Conservation (phyloP, 2,113 vertebrate species). For the Otolemur garnettii region DNA sequence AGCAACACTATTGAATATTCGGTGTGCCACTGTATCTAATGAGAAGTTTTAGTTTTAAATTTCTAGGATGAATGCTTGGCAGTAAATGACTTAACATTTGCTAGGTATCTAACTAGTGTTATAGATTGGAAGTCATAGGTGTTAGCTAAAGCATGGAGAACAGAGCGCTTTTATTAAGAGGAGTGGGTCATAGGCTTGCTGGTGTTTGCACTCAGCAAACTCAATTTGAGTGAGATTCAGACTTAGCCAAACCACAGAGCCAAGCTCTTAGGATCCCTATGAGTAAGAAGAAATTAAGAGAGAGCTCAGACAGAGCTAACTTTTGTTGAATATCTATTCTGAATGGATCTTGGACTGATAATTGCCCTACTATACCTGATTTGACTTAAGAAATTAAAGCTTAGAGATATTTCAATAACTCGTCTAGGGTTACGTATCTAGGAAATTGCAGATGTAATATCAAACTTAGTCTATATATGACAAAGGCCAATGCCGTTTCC, state of each 20-base stretch:
- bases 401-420: conserved; percentile 18
- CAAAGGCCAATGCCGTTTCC: not conserved
- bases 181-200: not conserved
- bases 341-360: not conserved
- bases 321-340: not conserved
- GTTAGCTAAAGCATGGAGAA: not conserved
- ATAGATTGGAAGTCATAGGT: not conserved
- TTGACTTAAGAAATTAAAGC: not conserved
- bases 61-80: not conserved
- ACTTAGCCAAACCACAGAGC: not conserved
- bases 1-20: not conserved
- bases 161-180: not conserved
- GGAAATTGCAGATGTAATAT: not conserved
- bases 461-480: not conserved
- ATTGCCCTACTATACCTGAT: not conserved
- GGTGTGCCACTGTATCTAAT: not conserved
- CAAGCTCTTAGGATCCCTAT: not conserved
- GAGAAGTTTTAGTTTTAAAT: not conserved
- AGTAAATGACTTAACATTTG: not conserved
- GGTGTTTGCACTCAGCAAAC: too few relatives aligned
- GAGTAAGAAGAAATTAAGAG: not conserved
- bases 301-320: not conserved
- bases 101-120: not conserved
- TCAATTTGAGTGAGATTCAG: not conserved
- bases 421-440: not conserved